Base-by-base conservation (phyloP, 2,888 invertebrate species). In the Anoplius nigerrimus region DNA sequence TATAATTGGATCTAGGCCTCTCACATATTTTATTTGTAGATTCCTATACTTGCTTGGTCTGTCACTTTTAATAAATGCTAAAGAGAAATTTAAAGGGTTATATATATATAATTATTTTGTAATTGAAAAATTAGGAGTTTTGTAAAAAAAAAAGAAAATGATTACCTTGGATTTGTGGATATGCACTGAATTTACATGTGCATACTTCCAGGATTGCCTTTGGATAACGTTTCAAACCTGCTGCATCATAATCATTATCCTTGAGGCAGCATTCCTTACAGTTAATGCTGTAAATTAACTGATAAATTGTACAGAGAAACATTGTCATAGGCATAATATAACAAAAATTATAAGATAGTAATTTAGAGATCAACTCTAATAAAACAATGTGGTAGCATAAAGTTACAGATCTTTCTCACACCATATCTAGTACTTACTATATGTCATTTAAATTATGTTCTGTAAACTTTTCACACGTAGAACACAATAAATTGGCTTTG, bases 101-200 rank as follows among this genome's bases (percentile, higher is more conserved):
- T 21, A 15, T 15, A 43, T 27, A 16, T 27, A 21, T 13, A 34
- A 24, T 5, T 57, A 13, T 24, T 27, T 24, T 18, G 21, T 46
- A 15, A 11, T 11, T 34, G 34, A 34, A 13, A 34, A 6, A 34
- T 34, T 2, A 34, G 6, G 0, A 45, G 6, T 15, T 52, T 8
- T n/a, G 18, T 52, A 54, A 46, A 18, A 60, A 4, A 21, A 52
- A 57, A 24, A 48, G 11, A n/a, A 45, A 22, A 43, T 65, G 0
- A 22, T 72, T 85, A 92, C 93, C 93, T 91, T 98, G 97, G 82
- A 98, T 97, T 91, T 99, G 98, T 48, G 99, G 98, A 92, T 97
- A 99, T 6, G 97, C 95, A 68, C 97, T 97, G 91, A 99, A 97
- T 91, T 99, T 99, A 90, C 99, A 99, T 59, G 98, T 98, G 87